phyloP scores from a whole-genome alignment of 2,797 vertebrate species.

The Premnoplex brunnescens region DNA sequence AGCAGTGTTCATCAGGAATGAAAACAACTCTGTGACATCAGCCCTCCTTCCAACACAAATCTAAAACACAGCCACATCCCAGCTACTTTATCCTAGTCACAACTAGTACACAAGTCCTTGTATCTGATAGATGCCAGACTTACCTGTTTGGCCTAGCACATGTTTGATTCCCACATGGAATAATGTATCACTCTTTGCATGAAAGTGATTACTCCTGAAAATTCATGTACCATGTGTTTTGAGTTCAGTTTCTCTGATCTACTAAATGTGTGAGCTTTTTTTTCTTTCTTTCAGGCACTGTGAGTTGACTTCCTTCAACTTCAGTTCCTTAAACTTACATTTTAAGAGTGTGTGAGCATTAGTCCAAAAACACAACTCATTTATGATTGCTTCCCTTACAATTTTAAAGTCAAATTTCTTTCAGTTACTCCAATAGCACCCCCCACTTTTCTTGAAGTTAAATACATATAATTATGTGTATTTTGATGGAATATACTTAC shows the following conservation, averaged over 20 bases:
- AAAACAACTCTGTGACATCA: neutral
- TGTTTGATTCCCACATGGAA: neutral
- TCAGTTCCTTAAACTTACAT: neutral
- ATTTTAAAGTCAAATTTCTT: neutral
- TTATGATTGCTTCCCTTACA: neutral
- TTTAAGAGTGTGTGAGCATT: neutral
- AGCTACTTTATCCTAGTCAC: neutral
- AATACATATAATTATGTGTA: neutral
- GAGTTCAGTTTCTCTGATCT: neutral
- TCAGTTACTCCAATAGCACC: neutral
- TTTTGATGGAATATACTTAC: neutral
- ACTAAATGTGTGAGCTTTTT: neutral
- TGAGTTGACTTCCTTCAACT: neutral
- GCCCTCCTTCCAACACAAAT: neutral
- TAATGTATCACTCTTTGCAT: neutral
- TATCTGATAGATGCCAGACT: neutral
- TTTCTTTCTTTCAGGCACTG: neutral
- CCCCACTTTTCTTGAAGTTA: neutral
- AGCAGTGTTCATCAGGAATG: neutral
- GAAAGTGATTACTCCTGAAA: neutral
- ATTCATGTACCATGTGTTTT: neutral
- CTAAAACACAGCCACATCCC: neutral
- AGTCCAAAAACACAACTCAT: neutral
- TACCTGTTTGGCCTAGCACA: neutral
- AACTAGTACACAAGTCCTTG: neutral